Evolutionary conservation across 2,113 vertebrate species (phyloP), one percentile per base, ranked within the genome.

Genomic region (Malurus melanocephalus): DNA sequence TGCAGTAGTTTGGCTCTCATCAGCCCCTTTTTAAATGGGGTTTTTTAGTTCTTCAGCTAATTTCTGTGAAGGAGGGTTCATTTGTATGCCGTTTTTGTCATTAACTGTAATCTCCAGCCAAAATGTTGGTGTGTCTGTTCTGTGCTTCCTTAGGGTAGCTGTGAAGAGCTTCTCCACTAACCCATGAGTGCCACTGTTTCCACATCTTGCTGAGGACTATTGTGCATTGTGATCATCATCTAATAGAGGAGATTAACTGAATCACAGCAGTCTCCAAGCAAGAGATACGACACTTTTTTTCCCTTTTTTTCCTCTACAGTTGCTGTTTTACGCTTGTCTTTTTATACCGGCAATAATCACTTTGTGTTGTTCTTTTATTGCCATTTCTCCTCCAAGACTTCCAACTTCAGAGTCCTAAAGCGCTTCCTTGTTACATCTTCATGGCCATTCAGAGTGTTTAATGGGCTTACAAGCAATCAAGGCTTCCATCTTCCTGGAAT

Each of bases 341-440:
- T 95, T 92, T 88, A 78, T 51, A 65, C 51, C 71, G 91, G 89
- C 75, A 95, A 89, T 94, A 95, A 96, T 95, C 88, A 89, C 45
- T 76, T 80, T 3, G 72, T 92, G 91, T 80, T 95, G 88, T 95
- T 88, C 66, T 92, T 84, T 89, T 87, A 82, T 88, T 91, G 91
- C 85, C 59, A 59, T 90, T 93, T 81, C 76, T 91, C 57, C 90
- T 87, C 45, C 33, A 72, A 93, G 87, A 87, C 62, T 92, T 89
- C 87, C 26, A 92, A 77, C 88, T 80, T 87, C 89, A 77, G 94
- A 93, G 90, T 92, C 85, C 92, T 94, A 94, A 95, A 95, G 89
- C 17, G 35, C 80, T 94, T 93, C 86, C 92, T 92, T 93, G 84
- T 90, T 94, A 92, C 90, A 64, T 91, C 90, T 92, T 88, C 86